A percentile compares a stretch with the other conserved stretches of the same genome.
phyloP scores from a whole-genome alignment of 2,113 vertebrate species.

The Myotis brandtii region DNA sequence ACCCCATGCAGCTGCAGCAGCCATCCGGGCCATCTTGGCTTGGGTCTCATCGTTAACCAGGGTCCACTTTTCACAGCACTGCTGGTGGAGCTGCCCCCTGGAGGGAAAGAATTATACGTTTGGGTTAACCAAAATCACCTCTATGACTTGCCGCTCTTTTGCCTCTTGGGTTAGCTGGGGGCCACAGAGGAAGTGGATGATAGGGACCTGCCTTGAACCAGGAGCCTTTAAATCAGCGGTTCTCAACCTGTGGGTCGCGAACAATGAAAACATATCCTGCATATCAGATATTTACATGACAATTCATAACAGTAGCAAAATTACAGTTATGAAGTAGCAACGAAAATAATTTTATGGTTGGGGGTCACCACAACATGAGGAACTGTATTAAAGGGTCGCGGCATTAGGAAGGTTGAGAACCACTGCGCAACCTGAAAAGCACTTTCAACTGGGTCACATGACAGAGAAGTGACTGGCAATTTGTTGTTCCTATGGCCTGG shows the following conservation, averaged over 20 bases:
- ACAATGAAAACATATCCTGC: no score
- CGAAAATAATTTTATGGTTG: no score
- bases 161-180: background rate
- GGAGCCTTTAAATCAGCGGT: background rate
- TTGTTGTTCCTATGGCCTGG: background rate
- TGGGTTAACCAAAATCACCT: background rate
- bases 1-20: conserved; percentile 98
- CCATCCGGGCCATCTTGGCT: conserved; percentile 99
- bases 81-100: conserved; percentile 99
- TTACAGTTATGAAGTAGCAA: no score
- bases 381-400: no score
- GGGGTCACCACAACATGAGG: no score
- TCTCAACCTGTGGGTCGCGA: no score
- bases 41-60: conserved; percentile 97
- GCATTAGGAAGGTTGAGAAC: no score
- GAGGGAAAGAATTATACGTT: conserved; percentile 56
- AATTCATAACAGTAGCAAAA: no score
- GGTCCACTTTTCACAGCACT: conserved; percentile 99
- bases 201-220: background rate
- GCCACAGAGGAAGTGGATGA: background rate
- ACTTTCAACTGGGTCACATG: background rate
- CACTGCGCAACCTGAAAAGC: background rate
- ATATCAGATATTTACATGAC: no score
- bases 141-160: background rate
- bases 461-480: background rate